These are phyloP conservation scores for Mycetomoellerius zeteki DNA, from an alignment of 1,140 invertebrate genomes.

Conservation along the genomic window DNA sequence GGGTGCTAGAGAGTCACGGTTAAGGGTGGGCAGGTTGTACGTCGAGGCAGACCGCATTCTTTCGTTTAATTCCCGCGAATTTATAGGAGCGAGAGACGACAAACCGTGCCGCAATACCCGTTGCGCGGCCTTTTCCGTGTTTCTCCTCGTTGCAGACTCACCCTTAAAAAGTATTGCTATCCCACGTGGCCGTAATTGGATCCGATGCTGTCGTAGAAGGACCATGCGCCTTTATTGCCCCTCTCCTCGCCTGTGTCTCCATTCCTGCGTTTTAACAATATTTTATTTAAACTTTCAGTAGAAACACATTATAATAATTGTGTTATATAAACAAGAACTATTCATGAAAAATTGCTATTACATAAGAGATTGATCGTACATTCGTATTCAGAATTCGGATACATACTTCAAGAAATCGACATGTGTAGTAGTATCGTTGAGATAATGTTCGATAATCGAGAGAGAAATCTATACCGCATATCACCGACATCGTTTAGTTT, in stretches of 20 bases:
- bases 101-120: slow-evolving; percentile 77
- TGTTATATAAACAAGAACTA: not conserved
- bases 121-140: slow-evolving; percentile 74
- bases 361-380: not conserved
- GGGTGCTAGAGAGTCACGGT: slow-evolving; percentile 67
- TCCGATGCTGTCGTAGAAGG: slow-evolving; percentile 78
- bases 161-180: slow-evolving; percentile 83
- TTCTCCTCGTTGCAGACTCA: slow-evolving; percentile 76
- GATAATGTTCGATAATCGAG: slow-evolving; percentile 52
- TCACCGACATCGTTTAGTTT: slow-evolving; percentile 64
- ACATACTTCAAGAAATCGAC: not conserved
- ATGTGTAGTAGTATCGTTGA: too few species aligned
- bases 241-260: slow-evolving; percentile 44
- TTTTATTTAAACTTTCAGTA: slow-evolving; percentile 21
- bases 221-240: slow-evolving; percentile 70
- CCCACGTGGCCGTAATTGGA: slow-evolving; percentile 81
- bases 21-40: slow-evolving; percentile 83
- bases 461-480: slow-evolving; percentile 54
- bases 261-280: slow-evolving; percentile 22
- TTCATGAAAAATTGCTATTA: not conserved
- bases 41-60: slow-evolving; percentile 87
- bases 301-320: not conserved
- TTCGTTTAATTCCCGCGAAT: slow-evolving; percentile 87
- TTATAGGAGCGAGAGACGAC: slow-evolving; percentile 85
- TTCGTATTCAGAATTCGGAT: not conserved